Evolutionary conservation across 2,797 vertebrate species (phyloP).

Genomic region (Gephyroberyx darwinii): DNA sequence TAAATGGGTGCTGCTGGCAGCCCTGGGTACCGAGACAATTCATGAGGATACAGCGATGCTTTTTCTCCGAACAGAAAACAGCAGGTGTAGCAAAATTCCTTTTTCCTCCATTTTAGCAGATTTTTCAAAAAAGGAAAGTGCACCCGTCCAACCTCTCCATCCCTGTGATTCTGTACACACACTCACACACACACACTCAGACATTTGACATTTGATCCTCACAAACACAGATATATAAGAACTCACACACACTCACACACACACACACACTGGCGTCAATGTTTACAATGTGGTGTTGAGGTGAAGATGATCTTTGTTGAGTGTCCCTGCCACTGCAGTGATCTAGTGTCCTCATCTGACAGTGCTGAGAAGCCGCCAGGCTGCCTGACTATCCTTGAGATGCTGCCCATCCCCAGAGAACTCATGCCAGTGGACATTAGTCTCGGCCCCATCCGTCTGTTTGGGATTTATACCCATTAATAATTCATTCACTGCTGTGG

Average conservation of each 20-base stretch:
- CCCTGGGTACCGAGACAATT: slow-evolving; percentile 67
- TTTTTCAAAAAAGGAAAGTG: slow-evolving; percentile 3
- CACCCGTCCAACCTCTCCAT: not conserved
- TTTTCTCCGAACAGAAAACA: slow-evolving; percentile 59
- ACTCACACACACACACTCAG: not conserved
- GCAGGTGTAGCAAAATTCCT: slow-evolving; percentile 54
- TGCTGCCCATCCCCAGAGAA: slow-evolving; percentile 65
- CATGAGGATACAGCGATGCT: slow-evolving; percentile 46
- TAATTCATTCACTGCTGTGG: slow-evolving; percentile 77
- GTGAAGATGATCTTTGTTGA: slow-evolving; percentile 63
- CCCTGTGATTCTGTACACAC: slow-evolving; percentile 19
- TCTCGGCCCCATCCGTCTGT: slow-evolving; percentile 75
- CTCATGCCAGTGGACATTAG: slow-evolving; percentile 78
- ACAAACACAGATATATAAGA: too few species aligned
- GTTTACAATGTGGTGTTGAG: slow-evolving; percentile 49
- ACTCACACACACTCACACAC: slow-evolving; percentile 1
- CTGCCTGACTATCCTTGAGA: slow-evolving; percentile 69
- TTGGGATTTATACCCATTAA: slow-evolving; percentile 80
- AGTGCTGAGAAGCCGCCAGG: slow-evolving; percentile 53
- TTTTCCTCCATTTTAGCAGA: slow-evolving; percentile 48
- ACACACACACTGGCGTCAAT: slow-evolving; percentile 6
- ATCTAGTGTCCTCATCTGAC: slow-evolving; percentile 65
- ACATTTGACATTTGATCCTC: not conserved
- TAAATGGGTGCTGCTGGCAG: slow-evolving; percentile 67
- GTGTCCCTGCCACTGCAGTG: slow-evolving; percentile 53